Evolutionary conservation across 1,140 invertebrate species (phyloP).

Genomic region (Microplitis demolitor): DNA sequence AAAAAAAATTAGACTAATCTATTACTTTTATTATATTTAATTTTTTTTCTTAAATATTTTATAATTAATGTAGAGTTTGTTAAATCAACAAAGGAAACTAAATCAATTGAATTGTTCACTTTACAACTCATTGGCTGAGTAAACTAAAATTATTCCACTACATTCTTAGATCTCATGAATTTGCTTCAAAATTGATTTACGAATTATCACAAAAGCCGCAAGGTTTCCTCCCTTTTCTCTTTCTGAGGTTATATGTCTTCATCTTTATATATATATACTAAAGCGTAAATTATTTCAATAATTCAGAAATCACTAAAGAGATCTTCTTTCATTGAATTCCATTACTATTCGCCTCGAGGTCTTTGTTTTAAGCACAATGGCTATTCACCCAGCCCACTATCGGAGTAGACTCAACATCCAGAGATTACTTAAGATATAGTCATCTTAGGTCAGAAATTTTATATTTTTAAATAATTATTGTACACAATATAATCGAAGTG

Average conservation of each 20-base stretch:
- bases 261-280: background rate
- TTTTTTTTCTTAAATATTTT: no score
- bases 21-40: no score
- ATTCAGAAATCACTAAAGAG: slow-evolving; percentile 42
- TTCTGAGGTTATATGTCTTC: background rate
- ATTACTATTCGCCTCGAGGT: slow-evolving; percentile 43
- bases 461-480: no score
- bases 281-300: slow-evolving; percentile 34
- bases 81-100: background rate
- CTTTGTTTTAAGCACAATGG: slow-evolving; percentile 53
- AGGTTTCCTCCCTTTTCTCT: slow-evolving; percentile 4
- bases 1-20: no score
- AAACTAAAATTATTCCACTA: background rate
- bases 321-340: slow-evolving; percentile 53
- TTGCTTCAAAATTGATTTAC: background rate
- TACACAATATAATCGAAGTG: no score
- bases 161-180: background rate
- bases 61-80: background rate
- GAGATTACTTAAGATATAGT: slow-evolving; percentile 26
- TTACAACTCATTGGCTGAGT: background rate
- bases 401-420: background rate
- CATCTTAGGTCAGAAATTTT: background rate
- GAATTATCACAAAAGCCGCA: slow-evolving; percentile 7
- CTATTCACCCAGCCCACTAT: slow-evolving; percentile 35
- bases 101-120: background rate